phyloP scores from a whole-genome alignment of 92 coral and sea anemone genomes.

The Epizoanthus scotinus region DNA sequence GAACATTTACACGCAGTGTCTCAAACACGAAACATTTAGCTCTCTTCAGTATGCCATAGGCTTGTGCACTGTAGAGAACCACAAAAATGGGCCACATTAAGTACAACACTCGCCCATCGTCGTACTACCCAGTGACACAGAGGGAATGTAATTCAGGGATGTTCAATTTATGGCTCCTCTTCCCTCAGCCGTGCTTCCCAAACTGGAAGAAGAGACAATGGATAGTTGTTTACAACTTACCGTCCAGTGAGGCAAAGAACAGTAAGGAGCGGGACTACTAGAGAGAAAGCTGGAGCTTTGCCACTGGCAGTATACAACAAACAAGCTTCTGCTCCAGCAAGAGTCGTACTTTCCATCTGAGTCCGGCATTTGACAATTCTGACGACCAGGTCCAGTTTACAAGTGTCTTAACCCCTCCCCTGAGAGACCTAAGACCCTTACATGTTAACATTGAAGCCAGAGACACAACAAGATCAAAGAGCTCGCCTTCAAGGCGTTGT shows the following conservation, averaged over 20 bases:
- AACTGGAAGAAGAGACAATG: conserved; percentile 44
- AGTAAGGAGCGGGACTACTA: conserved; percentile 61
- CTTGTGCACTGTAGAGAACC: conserved; percentile 26
- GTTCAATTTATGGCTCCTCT: conserved; percentile 23
- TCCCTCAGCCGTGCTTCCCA: conserved; percentile 33
- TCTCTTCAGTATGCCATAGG: conserved; percentile 21
- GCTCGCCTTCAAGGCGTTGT: too few species aligned
- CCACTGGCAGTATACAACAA: conserved; percentile 63
- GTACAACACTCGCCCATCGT: conserved; percentile 10
- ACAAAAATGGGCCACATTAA: conserved; percentile 25
- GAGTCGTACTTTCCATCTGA: conserved; percentile 27
- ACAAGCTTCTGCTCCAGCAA: conserved; percentile 16
- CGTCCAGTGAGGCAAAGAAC: conserved; percentile 62
- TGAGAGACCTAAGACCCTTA: conserved; percentile 31
- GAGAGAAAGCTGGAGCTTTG: conserved; percentile 57
- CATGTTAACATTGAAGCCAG: too few species aligned
- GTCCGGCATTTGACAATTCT: conserved; percentile 4
- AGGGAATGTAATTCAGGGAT: conserved; percentile 25
- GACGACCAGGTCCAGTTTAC: conserved; percentile 34
- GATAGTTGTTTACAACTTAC: conserved; percentile 47
- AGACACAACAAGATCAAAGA: too few species aligned
- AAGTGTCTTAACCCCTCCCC: conserved; percentile 23
- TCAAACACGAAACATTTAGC: conserved; percentile 33
- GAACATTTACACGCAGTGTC: conserved; percentile 17
- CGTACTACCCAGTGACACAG: conserved; percentile 29